Base-by-base conservation (phyloP, 2,797 vertebrate species). In the Falco columbarius region DNA sequence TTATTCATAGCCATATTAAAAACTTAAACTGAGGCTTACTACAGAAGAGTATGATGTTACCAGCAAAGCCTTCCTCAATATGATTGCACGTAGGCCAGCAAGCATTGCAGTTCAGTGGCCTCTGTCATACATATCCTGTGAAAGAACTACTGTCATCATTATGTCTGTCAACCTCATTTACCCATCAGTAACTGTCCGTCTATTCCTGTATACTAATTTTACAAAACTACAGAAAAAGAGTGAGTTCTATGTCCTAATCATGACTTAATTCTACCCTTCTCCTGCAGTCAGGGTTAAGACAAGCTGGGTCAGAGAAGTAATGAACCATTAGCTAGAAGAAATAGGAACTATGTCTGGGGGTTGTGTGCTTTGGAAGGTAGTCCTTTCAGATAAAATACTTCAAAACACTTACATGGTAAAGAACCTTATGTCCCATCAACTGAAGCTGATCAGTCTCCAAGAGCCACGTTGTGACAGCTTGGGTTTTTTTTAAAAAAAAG, bases 231-330 rank as follows among this genome's bases (percentile, higher is more conserved):
- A 72, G 81, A 65, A 51, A 7, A 8, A 74, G 11, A 80, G 6
- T 85, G 75, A 89, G 87, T 65, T 86, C 54, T 73, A 72, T 87
- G 20, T 71, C 47, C 52, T 85, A 81, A 94, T 84, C 70, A 73
- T 42, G 79, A 55, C 44, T 54, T 51, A 76, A 70, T 86, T 94
- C 73, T 23, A 66, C 14, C 29, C 44, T 90, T 54, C 47, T 92
- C 79, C 70, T 66, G 77, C 19, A 7, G 81, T 22, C 59, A 58
- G 44, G 22, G 30, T 81, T 80, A 51, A 81, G 73, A 81, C 20
- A 56, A 79, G 44, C 32, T 76, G 44, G 44, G 67, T 93, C 67
- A 81, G 44, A 79, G 66, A 75, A 80, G 30, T 63, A 80, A 79
- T 54, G n/a, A 96, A 63, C 30, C 62, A 75, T 40, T 36, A 93